These are phyloP conservation scores for Habroteleia sp. DNA, from an alignment of 2,888 invertebrate genomes.

Conservation along the genomic window DNA sequence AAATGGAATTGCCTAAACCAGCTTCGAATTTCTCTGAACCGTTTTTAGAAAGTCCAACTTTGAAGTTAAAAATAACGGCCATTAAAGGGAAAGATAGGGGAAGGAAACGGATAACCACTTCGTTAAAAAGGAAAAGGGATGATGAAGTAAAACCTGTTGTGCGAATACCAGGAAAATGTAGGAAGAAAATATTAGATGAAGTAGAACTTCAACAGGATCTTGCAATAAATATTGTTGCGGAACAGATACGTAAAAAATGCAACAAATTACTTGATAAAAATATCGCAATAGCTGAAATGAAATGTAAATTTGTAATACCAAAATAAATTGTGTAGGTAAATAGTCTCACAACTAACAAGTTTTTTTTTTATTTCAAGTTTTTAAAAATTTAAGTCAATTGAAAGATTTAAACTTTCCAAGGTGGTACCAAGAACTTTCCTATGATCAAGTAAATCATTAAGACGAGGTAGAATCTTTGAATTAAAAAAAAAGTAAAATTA, in stretches of 20 bases:
- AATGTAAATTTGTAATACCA: conserved; percentile 23
- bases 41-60: neutral
- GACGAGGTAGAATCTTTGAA: no score
- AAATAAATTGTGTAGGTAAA: no score
- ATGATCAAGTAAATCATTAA: conserved; percentile 70
- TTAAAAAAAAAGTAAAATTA: no score
- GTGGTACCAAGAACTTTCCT: conserved; percentile 74
- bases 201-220: conserved; percentile 10
- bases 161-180: neutral
- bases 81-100: neutral
- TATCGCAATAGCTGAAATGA: neutral
- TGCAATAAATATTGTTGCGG: neutral
- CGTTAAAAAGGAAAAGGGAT: neutral
- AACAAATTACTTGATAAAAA: conserved; percentile 1
- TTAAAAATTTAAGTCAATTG: no score
- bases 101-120: neutral
- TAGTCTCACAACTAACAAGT: no score
- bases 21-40: no score
- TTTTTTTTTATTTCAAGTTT: no score
- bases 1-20: no score
- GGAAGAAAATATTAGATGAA: neutral
- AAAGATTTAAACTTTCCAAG: conserved; percentile 56
- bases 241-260: neutral
- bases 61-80: neutral
- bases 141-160: neutral